Evolutionary conservation across 2,888 invertebrate genomes (phyloP).

Genomic region (Heliconius erato): DNA sequence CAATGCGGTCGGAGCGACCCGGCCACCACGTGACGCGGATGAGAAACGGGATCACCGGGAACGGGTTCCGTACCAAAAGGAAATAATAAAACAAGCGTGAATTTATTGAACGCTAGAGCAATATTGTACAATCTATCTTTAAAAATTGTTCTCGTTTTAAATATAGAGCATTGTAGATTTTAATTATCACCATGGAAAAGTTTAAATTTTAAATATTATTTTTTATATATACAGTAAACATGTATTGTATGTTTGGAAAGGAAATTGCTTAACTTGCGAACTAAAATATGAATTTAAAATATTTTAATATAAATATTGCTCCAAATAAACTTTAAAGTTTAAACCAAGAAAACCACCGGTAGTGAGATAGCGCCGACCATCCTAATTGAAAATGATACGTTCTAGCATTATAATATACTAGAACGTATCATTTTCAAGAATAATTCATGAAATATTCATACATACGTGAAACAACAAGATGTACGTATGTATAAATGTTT

Average conservation of each 20-base stretch:
- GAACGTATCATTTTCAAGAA: not conserved
- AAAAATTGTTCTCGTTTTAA: not conserved
- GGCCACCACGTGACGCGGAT: slow-evolving; percentile 37
- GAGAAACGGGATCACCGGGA: slow-evolving; percentile 39
- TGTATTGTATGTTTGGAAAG: not conserved
- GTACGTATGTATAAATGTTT: not conserved
- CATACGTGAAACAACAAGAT: not conserved
- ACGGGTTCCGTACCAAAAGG: slow-evolving; percentile 36
- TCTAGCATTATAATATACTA: not conserved
- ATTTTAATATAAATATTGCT: not conserved
- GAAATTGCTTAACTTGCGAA: not conserved
- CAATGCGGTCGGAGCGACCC: slow-evolving; percentile 51
- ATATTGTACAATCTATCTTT: slow-evolving; percentile 7
- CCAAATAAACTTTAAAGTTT: not conserved
- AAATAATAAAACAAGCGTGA: slow-evolving; percentile 24
- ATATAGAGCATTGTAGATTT: not conserved
- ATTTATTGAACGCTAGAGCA: slow-evolving; percentile 20
- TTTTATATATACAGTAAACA: not conserved
- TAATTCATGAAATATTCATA: not conserved
- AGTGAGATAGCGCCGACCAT: not conserved
- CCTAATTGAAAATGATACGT: not conserved
- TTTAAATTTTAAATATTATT: not conserved
- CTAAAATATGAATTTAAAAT: not conserved
- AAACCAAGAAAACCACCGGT: not conserved
- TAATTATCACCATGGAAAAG: not conserved